A percentile compares a stretch with the other conserved stretches of the same genome.
These are phyloP conservation scores for Solenodon paradoxus DNA, from an alignment of 2,113 vertebrate species.

Conservation along the genomic window DNA sequence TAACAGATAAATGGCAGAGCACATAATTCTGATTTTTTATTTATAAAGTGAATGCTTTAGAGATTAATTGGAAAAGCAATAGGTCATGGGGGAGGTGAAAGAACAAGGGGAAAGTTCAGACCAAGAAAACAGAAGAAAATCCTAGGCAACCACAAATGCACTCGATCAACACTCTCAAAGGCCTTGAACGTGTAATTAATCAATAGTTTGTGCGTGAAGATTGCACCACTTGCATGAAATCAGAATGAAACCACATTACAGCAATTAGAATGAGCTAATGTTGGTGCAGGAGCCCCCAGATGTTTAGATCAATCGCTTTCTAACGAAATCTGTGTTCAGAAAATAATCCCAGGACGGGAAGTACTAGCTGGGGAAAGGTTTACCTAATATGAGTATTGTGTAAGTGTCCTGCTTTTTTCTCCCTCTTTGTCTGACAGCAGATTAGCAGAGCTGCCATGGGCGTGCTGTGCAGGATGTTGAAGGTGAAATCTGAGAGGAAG, in stretches of 20 bases:
- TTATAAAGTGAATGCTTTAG: constrained; percentile 26
- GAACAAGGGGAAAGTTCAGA: constrained; percentile 36
- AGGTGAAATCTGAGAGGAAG: constrained; percentile 26
- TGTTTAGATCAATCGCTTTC: constrained; percentile 51
- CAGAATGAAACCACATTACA: constrained; percentile 18
- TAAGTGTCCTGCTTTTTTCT: neutral
- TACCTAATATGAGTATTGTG: constrained; percentile 18
- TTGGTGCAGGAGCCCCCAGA: constrained; percentile 4
- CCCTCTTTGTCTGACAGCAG: neutral
- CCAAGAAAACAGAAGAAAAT: constrained; percentile 22
- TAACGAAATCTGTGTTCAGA: constrained; percentile 48
- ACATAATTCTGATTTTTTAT: constrained; percentile 46
- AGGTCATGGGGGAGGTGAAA: neutral
- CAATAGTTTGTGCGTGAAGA: constrained; percentile 49
- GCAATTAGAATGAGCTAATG: constrained; percentile 54
- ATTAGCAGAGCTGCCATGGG: neutral
- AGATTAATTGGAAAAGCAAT: constrained; percentile 17
- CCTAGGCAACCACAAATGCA: constrained; percentile 1
- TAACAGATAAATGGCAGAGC: constrained; percentile 37
- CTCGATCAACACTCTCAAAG: constrained; percentile 4
- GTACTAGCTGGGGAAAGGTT: constrained; percentile 37
- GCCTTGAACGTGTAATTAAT: constrained; percentile 51
- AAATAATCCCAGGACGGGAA: constrained; percentile 50
- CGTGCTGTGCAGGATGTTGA: neutral
- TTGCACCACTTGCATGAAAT: constrained; percentile 49